phyloP scores from a whole-genome alignment of 2,113 vertebrate species.

The Nematolebias whitei region DNA sequence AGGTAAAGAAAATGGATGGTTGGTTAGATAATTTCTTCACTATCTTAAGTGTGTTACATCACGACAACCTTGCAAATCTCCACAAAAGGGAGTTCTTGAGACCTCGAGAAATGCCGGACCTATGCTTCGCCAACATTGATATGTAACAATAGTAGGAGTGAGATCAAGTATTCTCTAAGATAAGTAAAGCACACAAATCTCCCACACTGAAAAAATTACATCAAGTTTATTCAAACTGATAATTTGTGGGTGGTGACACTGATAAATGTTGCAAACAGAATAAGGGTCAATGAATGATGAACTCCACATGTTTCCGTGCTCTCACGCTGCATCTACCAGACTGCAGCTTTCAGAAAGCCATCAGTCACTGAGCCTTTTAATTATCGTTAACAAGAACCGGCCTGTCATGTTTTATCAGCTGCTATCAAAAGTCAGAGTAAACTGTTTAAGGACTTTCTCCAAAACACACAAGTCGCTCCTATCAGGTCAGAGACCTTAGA shows the following conservation, averaged over 20 bases:
- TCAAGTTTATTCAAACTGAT: background rate
- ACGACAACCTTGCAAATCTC: no score
- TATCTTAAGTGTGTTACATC: no score
- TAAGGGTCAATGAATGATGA: slow-evolving; percentile 3
- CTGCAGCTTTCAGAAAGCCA: background rate
- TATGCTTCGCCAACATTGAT: background rate
- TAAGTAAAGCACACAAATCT: background rate
- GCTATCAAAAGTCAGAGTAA: slow-evolving; percentile 18
- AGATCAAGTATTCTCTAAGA: background rate
- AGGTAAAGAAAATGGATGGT: no score
- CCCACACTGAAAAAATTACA: background rate
- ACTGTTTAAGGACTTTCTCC: slow-evolving; percentile 24
- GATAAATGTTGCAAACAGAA: slow-evolving; percentile 9
- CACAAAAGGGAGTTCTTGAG: no score
- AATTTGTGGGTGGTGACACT: background rate
- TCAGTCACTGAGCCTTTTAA: background rate
- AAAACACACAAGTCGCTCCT: slow-evolving; percentile 1
- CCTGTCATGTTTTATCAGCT: slow-evolving; percentile 24
- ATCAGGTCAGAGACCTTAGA: background rate
- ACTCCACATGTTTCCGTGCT: slow-evolving; percentile 34
- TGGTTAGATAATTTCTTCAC: no score
- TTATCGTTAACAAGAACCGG: slow-evolving; percentile 2
- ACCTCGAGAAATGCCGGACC: background rate
- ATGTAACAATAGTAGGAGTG: background rate
- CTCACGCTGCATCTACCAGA: slow-evolving; percentile 34